These are phyloP conservation scores for Odontothrips loti DNA, from an alignment of 2,888 invertebrate species.

Conservation along the genomic window DNA sequence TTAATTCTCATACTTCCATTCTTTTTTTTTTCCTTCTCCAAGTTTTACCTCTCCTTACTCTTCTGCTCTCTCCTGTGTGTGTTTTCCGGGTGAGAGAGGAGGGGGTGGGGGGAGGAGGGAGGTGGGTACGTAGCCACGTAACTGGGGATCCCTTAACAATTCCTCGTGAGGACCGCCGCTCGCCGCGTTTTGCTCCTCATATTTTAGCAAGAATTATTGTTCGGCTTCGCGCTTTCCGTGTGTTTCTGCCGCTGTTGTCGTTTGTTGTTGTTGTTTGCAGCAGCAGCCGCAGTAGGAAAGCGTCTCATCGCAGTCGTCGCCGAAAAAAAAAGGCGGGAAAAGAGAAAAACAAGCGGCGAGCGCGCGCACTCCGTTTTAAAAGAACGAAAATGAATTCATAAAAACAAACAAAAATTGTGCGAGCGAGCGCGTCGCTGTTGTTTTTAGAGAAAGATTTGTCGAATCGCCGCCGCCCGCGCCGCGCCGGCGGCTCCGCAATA, in stretches of 20 bases:
- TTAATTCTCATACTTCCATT: background rate
- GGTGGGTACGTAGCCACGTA: no score
- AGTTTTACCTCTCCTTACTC: no score
- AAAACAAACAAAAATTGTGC: background rate
- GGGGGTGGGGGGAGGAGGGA: background rate
- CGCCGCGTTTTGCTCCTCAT: background rate
- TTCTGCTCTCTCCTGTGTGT: background rate
- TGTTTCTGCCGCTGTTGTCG: no score
- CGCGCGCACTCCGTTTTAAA: background rate
- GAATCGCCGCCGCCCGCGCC: background rate
- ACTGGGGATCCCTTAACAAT: background rate
- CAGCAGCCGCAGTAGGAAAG: background rate
- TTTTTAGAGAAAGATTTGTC: background rate
- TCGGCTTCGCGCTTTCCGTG: background rate
- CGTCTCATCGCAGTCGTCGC: no score
- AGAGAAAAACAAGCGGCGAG: background rate
- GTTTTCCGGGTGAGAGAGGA: background rate
- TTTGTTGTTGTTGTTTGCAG: no score
- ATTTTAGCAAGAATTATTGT: constrained; percentile 23
- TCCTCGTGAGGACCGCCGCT: background rate
- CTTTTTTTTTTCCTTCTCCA: background rate
- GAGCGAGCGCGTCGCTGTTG: background rate
- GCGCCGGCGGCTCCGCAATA: background rate
- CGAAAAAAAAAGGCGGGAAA: no score
- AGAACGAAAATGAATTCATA: no score